phyloP scores from a whole-genome alignment of 2,888 invertebrate genomes.

The Machimus rusticus region DNA sequence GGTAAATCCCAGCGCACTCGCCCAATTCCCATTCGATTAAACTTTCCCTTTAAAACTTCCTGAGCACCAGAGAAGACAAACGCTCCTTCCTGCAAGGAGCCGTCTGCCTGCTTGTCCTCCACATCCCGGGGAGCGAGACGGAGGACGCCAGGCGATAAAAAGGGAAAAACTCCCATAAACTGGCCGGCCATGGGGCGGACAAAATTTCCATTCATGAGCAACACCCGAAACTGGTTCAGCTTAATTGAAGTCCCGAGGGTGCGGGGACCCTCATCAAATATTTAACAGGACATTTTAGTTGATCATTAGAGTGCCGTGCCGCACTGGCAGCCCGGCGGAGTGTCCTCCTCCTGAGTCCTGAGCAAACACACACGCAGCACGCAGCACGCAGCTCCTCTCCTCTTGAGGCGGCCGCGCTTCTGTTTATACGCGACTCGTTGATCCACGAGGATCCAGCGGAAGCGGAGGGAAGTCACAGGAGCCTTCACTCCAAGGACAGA shows the following conservation, averaged over 20 bases:
- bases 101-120: neutral
- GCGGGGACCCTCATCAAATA: conserved; percentile 45
- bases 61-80: neutral
- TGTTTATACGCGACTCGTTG: neutral
- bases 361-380: neutral
- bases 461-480: conserved; percentile 15
- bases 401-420: neutral
- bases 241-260: conserved; percentile 38
- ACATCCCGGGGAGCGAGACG: neutral
- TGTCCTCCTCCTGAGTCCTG: neutral
- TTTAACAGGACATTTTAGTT: conserved; percentile 48
- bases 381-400: neutral
- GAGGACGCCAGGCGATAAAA: neutral
- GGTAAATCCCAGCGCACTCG: neutral
- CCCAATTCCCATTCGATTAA: neutral
- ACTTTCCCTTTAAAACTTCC: neutral
- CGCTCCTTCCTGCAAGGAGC: neutral
- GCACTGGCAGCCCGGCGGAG: neutral
- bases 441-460: neutral
- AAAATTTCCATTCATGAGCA: conserved; percentile 30
- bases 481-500: conserved; percentile 9
- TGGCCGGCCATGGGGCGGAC: conserved; percentile 17
- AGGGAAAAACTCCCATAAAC: neutral
- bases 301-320: conserved; percentile 45
- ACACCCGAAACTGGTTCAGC: conserved; percentile 32